Evolutionary conservation across 2,797 vertebrate genomes (phyloP).

Genomic region (Monodelphis domestica): DNA sequence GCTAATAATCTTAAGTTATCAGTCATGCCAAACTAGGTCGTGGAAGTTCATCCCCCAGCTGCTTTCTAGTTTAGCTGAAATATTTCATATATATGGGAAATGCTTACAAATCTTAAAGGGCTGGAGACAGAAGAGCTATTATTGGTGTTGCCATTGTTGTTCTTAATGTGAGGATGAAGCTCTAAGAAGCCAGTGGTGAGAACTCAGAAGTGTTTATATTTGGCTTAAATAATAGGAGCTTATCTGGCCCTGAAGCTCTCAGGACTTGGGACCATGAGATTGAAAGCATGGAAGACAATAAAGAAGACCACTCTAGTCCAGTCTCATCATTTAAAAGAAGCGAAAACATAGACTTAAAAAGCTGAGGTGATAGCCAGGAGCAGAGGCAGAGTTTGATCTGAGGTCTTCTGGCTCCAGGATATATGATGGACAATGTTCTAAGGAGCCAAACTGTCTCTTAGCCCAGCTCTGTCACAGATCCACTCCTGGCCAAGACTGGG

Average conservation of each 20-base stretch:
- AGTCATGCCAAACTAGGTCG: slow-evolving; percentile 34
- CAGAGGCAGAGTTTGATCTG: not conserved
- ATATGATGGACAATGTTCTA: not conserved
- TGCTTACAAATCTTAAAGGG: not conserved
- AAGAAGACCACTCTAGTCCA: not conserved
- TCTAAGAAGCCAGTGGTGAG: not conserved
- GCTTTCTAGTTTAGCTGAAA: not conserved
- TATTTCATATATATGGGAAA: not conserved
- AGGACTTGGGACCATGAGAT: not conserved
- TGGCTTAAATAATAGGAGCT: slow-evolving; percentile 28
- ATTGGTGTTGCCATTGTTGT: too few relatives aligned
- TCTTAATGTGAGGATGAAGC: not conserved
- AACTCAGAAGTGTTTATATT: slow-evolving; percentile 40
- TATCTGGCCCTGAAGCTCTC: not conserved
- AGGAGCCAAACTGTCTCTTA: not conserved
- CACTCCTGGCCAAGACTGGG: not conserved
- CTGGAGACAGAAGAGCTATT: not conserved
- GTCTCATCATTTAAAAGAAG: not conserved
- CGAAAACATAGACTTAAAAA: not conserved
- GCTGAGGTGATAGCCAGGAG: not conserved
- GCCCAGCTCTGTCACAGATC: not conserved
- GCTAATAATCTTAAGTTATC: slow-evolving; percentile 37
- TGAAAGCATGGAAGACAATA: not conserved
- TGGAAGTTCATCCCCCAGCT: not conserved
- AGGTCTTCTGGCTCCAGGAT: not conserved